Evolutionary conservation across 2,888 invertebrate species (phyloP).

Genomic region (Epinotia ramella): DNA sequence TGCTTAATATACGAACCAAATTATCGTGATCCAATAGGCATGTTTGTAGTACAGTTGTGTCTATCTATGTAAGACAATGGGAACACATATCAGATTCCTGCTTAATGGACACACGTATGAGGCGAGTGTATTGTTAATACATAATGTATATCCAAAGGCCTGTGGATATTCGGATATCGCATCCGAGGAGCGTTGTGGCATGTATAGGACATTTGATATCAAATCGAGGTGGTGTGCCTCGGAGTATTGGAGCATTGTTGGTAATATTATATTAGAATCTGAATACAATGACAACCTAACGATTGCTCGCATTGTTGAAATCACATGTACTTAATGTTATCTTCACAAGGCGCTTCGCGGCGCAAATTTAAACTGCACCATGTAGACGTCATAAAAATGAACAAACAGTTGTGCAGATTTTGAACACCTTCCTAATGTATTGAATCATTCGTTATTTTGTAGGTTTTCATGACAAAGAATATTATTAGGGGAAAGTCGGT

Average conservation of each 20-base stretch:
- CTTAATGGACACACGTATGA: conserved; percentile 11
- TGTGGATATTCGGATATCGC: background rate
- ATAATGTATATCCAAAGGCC: background rate
- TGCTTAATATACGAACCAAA: background rate
- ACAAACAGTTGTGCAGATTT: too few species aligned
- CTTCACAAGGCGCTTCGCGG: too few species aligned
- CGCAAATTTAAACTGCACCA: too few species aligned
- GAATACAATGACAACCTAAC: background rate
- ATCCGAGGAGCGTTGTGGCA: background rate
- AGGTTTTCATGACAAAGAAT: too few species aligned
- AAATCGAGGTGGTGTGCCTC: background rate
- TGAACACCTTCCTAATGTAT: too few species aligned
- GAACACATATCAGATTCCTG: conserved; percentile 12
- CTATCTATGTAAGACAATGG: conserved; percentile 4
- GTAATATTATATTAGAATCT: background rate
- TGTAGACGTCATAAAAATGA: too few species aligned
- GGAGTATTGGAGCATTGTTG: background rate
- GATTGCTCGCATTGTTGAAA: background rate
- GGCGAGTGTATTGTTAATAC: background rate
- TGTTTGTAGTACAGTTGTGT: conserved; percentile 1
- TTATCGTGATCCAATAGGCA: conserved; percentile 1
- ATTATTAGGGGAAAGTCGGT: too few species aligned
- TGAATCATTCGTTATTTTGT: too few species aligned
- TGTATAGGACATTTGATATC: background rate
- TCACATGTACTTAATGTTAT: too few species aligned